These are phyloP conservation scores for Rhorus exstirpatorius DNA, from an alignment of 2,888 invertebrate species.

Conservation along the genomic window DNA sequence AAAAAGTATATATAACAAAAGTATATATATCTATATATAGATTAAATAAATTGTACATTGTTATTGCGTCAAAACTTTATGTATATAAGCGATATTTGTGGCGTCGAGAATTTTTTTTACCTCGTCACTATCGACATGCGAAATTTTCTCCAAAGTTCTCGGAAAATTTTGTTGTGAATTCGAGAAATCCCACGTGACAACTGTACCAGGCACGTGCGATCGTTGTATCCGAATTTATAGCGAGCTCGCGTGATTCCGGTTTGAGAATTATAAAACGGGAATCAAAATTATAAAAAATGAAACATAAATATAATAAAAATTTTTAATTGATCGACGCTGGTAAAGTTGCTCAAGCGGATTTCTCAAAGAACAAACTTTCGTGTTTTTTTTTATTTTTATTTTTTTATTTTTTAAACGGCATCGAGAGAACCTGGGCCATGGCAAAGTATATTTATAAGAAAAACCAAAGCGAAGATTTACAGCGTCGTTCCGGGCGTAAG, in stretches of 20 bases:
- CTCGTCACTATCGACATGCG: conserved; percentile 67
- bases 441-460: conserved; percentile 71
- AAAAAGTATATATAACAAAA: conserved; percentile 40
- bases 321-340: conserved; percentile 30
- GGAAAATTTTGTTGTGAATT: conserved; percentile 28
- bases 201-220: conserved; percentile 38
- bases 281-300: background rate
- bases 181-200: conserved; percentile 44
- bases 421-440: conserved; percentile 61
- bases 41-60: conserved; percentile 65
- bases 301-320: conserved; percentile 7
- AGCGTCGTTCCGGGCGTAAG: conserved; percentile 63
- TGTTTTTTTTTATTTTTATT: conserved; percentile 19
- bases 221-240: conserved; percentile 66
- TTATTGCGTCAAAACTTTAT: conserved; percentile 71
- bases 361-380: conserved; percentile 45
- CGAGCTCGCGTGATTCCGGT: conserved; percentile 33
- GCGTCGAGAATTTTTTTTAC: conserved; percentile 68
- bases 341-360: conserved; percentile 48
- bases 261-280: conserved; percentile 6
- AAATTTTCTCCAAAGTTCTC: conserved; percentile 27
- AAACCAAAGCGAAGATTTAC: conserved; percentile 74
- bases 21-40: conserved; percentile 23
- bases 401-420: conserved; percentile 36
- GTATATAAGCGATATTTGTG: conserved; percentile 70